Base-by-base conservation (phyloP, 2,113 vertebrate species). In the Elephantulus edwardii region DNA sequence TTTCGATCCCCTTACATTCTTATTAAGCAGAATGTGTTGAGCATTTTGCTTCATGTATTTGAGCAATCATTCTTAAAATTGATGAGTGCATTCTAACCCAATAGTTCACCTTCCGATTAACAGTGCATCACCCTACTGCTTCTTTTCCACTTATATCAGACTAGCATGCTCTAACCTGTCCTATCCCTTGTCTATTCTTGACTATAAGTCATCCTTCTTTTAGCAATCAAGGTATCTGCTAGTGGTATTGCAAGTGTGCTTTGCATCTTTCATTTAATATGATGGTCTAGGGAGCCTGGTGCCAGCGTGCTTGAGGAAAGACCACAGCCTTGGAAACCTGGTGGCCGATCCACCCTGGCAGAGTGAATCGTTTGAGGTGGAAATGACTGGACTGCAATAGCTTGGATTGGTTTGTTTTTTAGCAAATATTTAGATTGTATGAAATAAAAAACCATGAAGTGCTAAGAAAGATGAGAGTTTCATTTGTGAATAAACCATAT, bases 1-100 rank as follows among this genome's bases (percentile, higher is more conserved):
- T 42, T 64, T 79, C n/a, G 76, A 90, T 93, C 20, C 56, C 5
- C 5, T 76, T 90, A 46, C 19, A 66, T 83, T 81, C 46, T 87
- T 50, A 75, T 87, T 50, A 70, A 81, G 40, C 40, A 82, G 50
- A 87, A 52, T 70, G 38, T 62, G 11, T 3, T 58, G 48, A 58
- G 33, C 19, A 38, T 48, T 71, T n/a, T 42, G 20, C 42, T 44
- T 70, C 71, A 71, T 64, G 52, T 64, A 60, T 64, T 70, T n/a
- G n/a, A 28, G 8, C 33, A 68, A 1, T 86, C 79, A 30, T 89
- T 75, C 64, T 35, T 52, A 54, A 6, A 50, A 8, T 48, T 20
- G 20, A 11, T 56, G 10, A n/a, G 17, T 76, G 6, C 48, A 28
- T 8, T 71, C 19, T 78, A 62, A 33, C 11, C 26, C 2, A 54